Conservation (phyloP, 2,888 invertebrate species). For the Drosophila tripunctata region DNA sequence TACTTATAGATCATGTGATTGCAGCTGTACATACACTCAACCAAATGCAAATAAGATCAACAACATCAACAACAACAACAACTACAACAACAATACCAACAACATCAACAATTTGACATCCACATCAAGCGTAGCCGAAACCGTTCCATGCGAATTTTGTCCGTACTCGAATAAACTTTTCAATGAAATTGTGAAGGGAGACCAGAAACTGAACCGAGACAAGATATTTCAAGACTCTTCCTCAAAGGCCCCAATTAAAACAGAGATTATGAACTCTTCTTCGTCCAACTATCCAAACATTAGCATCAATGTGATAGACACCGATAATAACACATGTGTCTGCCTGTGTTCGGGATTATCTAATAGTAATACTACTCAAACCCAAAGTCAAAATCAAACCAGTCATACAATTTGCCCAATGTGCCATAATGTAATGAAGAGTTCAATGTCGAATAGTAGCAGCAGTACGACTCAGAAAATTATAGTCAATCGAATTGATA, state of each 20-base stretch:
- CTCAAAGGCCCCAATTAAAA: background rate
- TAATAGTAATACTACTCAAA: constrained; percentile 16
- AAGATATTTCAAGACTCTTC: constrained; percentile 14
- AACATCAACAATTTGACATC: constrained; percentile 69
- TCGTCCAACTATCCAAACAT: constrained; percentile 60
- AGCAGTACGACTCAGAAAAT: too few relatives aligned
- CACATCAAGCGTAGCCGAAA: constrained; percentile 57
- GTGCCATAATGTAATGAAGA: constrained; percentile 81
- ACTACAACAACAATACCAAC: too few relatives aligned
- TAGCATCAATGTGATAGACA: constrained; percentile 85
- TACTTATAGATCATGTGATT: constrained; percentile 81
- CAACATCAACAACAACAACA: constrained; percentile 9
- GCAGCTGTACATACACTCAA: constrained; percentile 60
- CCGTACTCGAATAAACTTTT: constrained; percentile 53
- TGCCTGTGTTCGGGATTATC: constrained; percentile 78
- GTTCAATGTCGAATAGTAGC: constrained; percentile 81
- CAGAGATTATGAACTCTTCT: background rate
- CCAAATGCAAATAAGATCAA: constrained; percentile 63
- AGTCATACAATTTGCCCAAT: constrained; percentile 75
- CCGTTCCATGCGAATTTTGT: constrained; percentile 41
- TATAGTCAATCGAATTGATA: constrained; percentile 86
- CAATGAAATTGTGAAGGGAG: constrained; percentile 54
- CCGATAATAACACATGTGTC: constrained; percentile 84
- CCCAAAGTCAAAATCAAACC: constrained; percentile 28
- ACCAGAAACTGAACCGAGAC: constrained; percentile 31